Evolutionary conservation across 2,113 vertebrate genomes (phyloP), one percentile per base, ranked within the genome.

Genomic region (Edolisoma coerulescens): DNA sequence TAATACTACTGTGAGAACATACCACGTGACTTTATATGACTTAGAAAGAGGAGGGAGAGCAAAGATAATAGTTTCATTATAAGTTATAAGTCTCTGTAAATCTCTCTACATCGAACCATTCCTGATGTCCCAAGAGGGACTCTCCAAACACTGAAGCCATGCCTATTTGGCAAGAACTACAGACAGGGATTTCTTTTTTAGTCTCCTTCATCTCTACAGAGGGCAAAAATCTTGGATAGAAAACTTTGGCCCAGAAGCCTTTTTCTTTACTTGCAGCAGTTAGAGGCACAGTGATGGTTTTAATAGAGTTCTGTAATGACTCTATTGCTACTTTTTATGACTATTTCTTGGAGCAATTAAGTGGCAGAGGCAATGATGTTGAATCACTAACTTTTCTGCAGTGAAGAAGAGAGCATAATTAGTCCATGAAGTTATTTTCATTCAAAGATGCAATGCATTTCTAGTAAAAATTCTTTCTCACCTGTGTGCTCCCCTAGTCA

Each of bases 1-100:
- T 96, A 96, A 94, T 95, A 92, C 52, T 75, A 56, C 83, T 65
- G 57, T 71, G 35, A 93, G 73, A 53, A 87, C 13, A 18, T 30
- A 82, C 61, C 83, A 96, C 90, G 90, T 95, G 88, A 90, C 78
- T 84, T 90, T 17, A 76, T 84, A 79, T 57, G 88, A 95, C 81
- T 95, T 92, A 87, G 61, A 84, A 93, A 87, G 64, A 89, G 73
- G 41, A 94, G 85, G 84, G 56, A 94, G 65, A 82, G 56, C 65
- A 96, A 95, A 96, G 96, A 96, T 96, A 96, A 94, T 91, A 82
- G 73, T 96, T 96, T 94, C 96, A 93, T 94, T 95, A 60, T 84
- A 93, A 80, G 76, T 84, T 90, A 93, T 95, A 96, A 96, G 83
- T 87, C 92, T 79, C 73, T 77, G 53, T 93, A 96, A 96, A 95